Conservation (phyloP, 2,888 invertebrate species). For the Drosophila infuscata region DNA sequence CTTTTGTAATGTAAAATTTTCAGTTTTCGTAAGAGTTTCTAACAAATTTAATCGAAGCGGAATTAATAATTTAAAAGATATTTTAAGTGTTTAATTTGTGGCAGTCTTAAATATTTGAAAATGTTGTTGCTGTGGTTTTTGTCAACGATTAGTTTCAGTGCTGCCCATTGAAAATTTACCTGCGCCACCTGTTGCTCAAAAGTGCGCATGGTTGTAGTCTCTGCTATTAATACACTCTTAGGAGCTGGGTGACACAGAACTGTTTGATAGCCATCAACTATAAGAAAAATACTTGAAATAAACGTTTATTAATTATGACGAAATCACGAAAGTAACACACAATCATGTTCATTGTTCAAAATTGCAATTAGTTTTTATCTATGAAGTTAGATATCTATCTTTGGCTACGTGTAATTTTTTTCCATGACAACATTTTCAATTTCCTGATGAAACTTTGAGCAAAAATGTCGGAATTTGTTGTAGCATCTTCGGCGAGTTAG, state of each 20-base stretch:
- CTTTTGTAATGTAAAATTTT: not conserved
- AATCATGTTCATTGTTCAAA: not conserved
- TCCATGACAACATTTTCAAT: not conserved
- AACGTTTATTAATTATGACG: not conserved
- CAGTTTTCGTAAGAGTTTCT: not conserved
- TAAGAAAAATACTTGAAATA: not conserved
- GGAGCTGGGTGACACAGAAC: not conserved
- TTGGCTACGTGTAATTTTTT: not conserved
- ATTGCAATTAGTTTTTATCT: not conserved
- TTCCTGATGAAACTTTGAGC: slow-evolving; percentile 15
- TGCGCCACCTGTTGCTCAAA: slow-evolving; percentile 18
- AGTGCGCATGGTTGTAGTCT: not conserved
- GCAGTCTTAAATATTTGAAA: not conserved
- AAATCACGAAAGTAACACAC: not conserved
- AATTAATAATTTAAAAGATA: not conserved
- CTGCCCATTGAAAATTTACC: slow-evolving; percentile 1
- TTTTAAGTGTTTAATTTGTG: not conserved
- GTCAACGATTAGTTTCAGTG: slow-evolving; percentile 13
- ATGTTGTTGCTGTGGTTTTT: not conserved
- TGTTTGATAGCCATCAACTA: not conserved
- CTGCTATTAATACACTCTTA: slow-evolving; percentile 7
- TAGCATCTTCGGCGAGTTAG: slow-evolving; percentile 17
- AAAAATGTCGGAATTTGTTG: not conserved
- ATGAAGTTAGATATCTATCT: not conserved
- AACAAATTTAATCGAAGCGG: not conserved